Evolutionary conservation across 53 echinoderm and acorn worm species (phyloP), one percentile per base, ranked within the genome.

Genomic region (Paelopatides confundens): DNA sequence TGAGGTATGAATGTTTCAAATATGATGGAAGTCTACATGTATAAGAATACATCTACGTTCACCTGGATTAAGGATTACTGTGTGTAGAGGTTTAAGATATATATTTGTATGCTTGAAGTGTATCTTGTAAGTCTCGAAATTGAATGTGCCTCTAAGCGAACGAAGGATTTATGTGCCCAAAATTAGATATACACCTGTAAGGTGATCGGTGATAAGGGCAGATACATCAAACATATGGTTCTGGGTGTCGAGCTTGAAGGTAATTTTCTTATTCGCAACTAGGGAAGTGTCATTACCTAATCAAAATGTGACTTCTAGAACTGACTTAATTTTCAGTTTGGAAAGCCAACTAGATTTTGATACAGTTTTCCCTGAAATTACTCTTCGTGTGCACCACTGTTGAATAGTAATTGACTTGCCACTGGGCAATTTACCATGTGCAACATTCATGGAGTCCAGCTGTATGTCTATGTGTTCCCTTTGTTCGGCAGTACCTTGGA

Each of bases 381-480:
- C 31, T 3, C 85, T 35, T 50, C 64, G 64, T 6, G 85, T n/a
- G 90, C 85, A 54, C 90, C 90, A 64, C 90, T 90, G 23, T 90
- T 85, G 54, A 90, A 90, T 2, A 85, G 23, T 28, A 85, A 90
- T 17, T 4, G 38, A 48, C 15, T 90, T 90, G 15, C 90, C 77
- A 85, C 49, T 50, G 12, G 27, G 28, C 3, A 77, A 30, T 4
- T 49, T 77, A 27, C 77, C 77, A 17, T 30, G 24, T 1, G 77
- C 30, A 47, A 43, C 15, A 77, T 77, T 77, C 27, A n/a, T 77
- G 1, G 46, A 43, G 35, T 49, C 24, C 13, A 77, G 27, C 27
- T 77, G 46, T 17, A 77, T 77, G 49, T 77, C 27, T n/a, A n/a
- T n/a, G n/a, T n/a, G n/a, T n/a, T n/a, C n/a, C n/a, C n/a, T n/a